A percentile compares a stretch with the other conserved stretches of the same genome.
Conservation (phyloP, 2,888 invertebrate genomes). For the Acanthacorydalis orientalis region DNA sequence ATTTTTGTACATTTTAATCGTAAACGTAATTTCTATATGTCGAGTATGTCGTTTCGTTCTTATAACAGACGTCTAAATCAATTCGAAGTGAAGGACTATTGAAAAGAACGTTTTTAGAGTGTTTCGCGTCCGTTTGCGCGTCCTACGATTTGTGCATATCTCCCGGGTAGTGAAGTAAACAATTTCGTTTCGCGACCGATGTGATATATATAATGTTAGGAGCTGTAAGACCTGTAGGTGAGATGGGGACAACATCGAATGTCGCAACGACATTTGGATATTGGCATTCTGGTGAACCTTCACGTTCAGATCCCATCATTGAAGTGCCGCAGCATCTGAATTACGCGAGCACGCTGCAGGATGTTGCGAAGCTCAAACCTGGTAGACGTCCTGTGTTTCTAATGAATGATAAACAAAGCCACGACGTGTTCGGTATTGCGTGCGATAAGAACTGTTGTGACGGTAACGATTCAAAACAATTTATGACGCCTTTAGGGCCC, state of each 20-base stretch:
- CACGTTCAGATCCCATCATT: slow-evolving; percentile 4
- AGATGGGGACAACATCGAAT: slow-evolving; percentile 13
- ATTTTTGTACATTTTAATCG: background rate
- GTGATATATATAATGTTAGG: slow-evolving; percentile 5
- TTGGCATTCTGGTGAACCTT: slow-evolving; percentile 12
- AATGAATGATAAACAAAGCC: slow-evolving; percentile 13
- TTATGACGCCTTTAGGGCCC: slow-evolving; percentile 55
- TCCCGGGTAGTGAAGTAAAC: background rate
- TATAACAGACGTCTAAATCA: no score
- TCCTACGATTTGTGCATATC: background rate
- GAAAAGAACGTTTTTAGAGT: no score
- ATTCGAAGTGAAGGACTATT: no score
- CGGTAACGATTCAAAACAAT: slow-evolving; percentile 32
- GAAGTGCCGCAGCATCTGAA: slow-evolving; percentile 9
- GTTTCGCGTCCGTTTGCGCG: no score
- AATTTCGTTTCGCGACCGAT: background rate
- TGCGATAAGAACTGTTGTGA: slow-evolving; percentile 10
- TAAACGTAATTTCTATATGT: no score
- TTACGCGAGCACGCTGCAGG: slow-evolving; percentile 11
- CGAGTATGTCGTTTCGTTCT: no score
- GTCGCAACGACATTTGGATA: slow-evolving; percentile 12
- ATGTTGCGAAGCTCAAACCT: slow-evolving; percentile 10
- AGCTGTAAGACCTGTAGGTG: slow-evolving; percentile 5
- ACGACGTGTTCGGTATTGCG: slow-evolving; percentile 13
- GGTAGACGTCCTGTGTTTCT: slow-evolving; percentile 12